phyloP scores from a whole-genome alignment of 2,113 vertebrate genomes.

The Mesoclemmys tuberculata region DNA sequence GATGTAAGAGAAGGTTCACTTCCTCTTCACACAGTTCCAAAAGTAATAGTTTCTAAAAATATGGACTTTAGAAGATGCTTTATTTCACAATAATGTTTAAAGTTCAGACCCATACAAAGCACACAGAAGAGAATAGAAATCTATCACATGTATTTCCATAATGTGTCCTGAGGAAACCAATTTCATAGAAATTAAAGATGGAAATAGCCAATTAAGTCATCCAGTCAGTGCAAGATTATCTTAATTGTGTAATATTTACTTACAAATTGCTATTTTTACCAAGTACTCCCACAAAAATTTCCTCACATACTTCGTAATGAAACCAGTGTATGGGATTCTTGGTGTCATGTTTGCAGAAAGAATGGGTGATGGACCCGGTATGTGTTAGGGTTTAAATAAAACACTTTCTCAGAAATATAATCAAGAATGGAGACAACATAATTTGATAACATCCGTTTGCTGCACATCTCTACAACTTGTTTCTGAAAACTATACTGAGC shows the following conservation, averaged over 20 bases:
- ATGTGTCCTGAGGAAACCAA: not conserved
- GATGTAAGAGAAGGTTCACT: fast-evolving
- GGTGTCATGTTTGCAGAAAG: not conserved
- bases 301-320: not conserved
- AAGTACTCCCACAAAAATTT: not conserved
- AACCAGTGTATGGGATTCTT: not conserved
- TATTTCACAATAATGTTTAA: not conserved
- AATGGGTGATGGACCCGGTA: not conserved
- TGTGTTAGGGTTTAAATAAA: not conserved
- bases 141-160: not conserved
- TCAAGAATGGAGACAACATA: not conserved
- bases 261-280: not conserved
- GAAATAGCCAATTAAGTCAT: fast-evolving
- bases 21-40: not conserved
- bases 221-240: not conserved
- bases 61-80: not conserved
- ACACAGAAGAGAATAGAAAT: not conserved
- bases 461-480: fast-evolving
- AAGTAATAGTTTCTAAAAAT: not conserved
- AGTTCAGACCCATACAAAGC: not conserved
- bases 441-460: not conserved
- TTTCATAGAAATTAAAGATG: not conserved
- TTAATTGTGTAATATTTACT: not conserved
- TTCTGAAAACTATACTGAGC: not conserved
- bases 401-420: not conserved